These are phyloP conservation scores for Sepioteuthis lessoniana DNA, from an alignment of 2,888 invertebrate species.

Conservation along the genomic window DNA sequence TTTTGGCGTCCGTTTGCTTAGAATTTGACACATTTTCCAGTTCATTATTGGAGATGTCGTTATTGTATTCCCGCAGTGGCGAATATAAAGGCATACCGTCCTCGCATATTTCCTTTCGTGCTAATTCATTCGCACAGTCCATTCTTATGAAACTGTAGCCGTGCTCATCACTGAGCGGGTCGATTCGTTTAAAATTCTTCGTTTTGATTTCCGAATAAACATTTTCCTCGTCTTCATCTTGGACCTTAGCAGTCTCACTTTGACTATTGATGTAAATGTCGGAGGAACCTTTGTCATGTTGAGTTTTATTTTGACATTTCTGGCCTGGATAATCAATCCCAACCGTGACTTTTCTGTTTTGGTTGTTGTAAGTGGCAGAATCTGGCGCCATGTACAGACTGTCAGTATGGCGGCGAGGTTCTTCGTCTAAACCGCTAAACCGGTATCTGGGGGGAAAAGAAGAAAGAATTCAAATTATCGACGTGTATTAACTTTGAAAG, in stretches of 20 bases:
- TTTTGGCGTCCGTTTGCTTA: background rate
- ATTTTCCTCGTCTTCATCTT: background rate
- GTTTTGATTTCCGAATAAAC: constrained; percentile 17
- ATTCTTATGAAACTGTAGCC: background rate
- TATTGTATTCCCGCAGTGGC: background rate
- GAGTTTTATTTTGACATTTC: background rate
- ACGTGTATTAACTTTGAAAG: too few relatives aligned
- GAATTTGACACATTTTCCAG: background rate
- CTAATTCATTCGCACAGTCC: background rate
- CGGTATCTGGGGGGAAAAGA: background rate
- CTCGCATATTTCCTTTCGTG: background rate
- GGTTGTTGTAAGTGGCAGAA: background rate
- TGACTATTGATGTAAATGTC: background rate
- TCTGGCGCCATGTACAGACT: background rate
- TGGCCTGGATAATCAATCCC: background rate
- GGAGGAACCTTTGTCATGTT: background rate
- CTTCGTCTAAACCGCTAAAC: background rate
- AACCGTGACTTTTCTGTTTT: background rate
- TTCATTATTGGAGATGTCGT: background rate
- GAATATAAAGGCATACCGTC: background rate
- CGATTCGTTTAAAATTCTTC: background rate
- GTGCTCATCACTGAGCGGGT: background rate
- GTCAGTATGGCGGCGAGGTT: background rate
- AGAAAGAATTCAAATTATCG: background rate
- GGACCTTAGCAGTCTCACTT: background rate